Base-by-base conservation (phyloP, 1,140 invertebrate species). In the Papilio helenus region DNA sequence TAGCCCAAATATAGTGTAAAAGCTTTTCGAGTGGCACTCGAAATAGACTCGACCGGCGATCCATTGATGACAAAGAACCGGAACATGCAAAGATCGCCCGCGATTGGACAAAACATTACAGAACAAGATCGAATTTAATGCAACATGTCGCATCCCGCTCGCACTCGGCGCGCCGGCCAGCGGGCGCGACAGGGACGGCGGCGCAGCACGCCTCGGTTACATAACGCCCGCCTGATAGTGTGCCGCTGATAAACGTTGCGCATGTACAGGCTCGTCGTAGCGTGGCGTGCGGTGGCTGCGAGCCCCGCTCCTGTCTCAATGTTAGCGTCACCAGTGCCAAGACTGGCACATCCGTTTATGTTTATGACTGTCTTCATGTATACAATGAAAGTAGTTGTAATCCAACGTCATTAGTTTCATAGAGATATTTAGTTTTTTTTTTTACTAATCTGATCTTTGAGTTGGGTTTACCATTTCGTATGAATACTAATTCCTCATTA, bases 21-120 rank as follows among this genome's bases (percentile, higher is more conserved):
- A 88, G 81, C 82, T 81, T 85, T 85, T 86, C 81, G 80, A 90
- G 83, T 83, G 84, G 83, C 92, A 90, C 89, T 91, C 85, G 84
- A 89, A 91, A 88, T 93, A 89, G 88, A 95, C 92, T 94, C 90
- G 92, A 90, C 94, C 94, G 91, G 93, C 92, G 86, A 93, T 94
- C 94, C 95, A 95, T 95, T 95, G 95, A 95, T 95, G 93, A 95
- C 94, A 94, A 95, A 95, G 95, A 95, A 95, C 94, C 94, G 92
- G 94, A 94, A 95, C 92, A 95, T 94, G 89, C 89, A 88, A 88
- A 94, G 94, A 95, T 94, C 92, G 92, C 89, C 88, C 89, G 93
- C 91, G 93, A 95, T 95, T 94, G 94, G 94, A 92, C 90, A 87
- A 91, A 91, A 92, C 91, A 88, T 92, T 89, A 92, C 89, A 94